Conservation (phyloP, 1,140 invertebrate species). For the Bombus breviceps region DNA sequence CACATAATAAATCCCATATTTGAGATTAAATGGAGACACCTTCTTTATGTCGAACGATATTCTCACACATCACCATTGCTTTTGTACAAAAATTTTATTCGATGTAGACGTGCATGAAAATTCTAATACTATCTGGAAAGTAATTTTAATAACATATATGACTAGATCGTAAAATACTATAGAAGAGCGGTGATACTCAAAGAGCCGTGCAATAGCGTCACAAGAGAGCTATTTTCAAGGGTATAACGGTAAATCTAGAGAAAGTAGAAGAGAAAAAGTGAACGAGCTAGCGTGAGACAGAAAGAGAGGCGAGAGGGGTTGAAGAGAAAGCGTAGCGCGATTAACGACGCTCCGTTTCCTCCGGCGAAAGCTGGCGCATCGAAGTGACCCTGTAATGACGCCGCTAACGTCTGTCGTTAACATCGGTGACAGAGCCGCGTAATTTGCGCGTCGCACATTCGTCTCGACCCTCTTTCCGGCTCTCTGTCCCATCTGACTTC, state of each 20-base stretch:
- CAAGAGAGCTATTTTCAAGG: constrained; percentile 13
- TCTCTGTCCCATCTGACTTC: neutral
- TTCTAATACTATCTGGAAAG: neutral
- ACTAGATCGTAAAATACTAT: neutral
- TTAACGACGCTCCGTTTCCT: constrained; percentile 45
- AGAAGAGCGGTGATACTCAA: neutral
- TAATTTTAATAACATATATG: constrained; percentile 28
- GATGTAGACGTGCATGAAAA: neutral
- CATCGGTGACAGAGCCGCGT: constrained; percentile 37
- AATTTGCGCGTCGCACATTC: constrained; percentile 35
- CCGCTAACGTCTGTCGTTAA: constrained; percentile 42
- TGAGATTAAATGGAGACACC: too few relatives aligned
- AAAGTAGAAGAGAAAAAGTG: neutral
- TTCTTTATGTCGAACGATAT: neutral
- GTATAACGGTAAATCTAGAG: constrained; percentile 2
- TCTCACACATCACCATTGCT: neutral
- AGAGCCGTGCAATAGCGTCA: neutral
- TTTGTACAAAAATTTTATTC: neutral
- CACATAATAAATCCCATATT: neutral
- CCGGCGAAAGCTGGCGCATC: constrained; percentile 4
- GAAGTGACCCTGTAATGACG: constrained; percentile 45
- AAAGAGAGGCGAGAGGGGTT: neutral
- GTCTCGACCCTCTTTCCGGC: neutral
- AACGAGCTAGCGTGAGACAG: too few relatives aligned
- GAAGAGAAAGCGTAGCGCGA: constrained; percentile 5